These are phyloP conservation scores for Spilarctia lutea DNA, from an alignment of 2,888 invertebrate species.

Conservation along the genomic window DNA sequence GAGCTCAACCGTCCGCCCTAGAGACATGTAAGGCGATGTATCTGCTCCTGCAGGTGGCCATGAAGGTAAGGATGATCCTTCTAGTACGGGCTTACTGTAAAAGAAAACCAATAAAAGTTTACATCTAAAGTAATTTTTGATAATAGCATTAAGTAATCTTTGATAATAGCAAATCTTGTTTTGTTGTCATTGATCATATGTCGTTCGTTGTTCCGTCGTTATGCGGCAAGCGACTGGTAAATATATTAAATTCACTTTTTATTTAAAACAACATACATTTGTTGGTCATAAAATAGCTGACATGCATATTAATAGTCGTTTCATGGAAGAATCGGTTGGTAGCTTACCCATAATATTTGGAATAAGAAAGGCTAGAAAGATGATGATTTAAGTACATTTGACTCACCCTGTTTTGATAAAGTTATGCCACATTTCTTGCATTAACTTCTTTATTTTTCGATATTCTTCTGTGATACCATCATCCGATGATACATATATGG, in stretches of 20 bases:
- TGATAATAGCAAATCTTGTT: too few species aligned
- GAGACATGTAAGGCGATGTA: slow-evolving; percentile 59
- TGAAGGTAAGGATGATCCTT: slow-evolving; percentile 44
- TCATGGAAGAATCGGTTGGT: too few species aligned
- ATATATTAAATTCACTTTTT: too few species aligned
- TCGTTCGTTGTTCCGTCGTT: not conserved
- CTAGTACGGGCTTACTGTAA: slow-evolving; percentile 24
- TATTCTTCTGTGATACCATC: slow-evolving; percentile 38
- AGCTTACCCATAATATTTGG: too few species aligned
- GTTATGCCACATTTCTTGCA: slow-evolving; percentile 60
- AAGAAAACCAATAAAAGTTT: not conserved
- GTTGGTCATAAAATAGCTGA: too few species aligned
- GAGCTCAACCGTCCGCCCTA: slow-evolving; percentile 50
- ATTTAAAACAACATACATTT: too few species aligned
- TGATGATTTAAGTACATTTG: not conserved
- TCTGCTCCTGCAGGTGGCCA: slow-evolving; percentile 56
- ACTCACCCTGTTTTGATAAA: slow-evolving; percentile 64
- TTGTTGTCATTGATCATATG: not conserved
- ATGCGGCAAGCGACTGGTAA: too few species aligned
- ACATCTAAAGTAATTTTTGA: too few species aligned
- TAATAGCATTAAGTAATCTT: too few species aligned
- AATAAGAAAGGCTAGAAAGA: too few species aligned
- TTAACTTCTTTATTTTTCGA: slow-evolving; percentile 40
- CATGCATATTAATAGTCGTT: too few species aligned
- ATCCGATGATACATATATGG: slow-evolving; percentile 26